Base-by-base conservation (phyloP, 2,797 vertebrate genomes). In the Hemibagrus guttatus region DNA sequence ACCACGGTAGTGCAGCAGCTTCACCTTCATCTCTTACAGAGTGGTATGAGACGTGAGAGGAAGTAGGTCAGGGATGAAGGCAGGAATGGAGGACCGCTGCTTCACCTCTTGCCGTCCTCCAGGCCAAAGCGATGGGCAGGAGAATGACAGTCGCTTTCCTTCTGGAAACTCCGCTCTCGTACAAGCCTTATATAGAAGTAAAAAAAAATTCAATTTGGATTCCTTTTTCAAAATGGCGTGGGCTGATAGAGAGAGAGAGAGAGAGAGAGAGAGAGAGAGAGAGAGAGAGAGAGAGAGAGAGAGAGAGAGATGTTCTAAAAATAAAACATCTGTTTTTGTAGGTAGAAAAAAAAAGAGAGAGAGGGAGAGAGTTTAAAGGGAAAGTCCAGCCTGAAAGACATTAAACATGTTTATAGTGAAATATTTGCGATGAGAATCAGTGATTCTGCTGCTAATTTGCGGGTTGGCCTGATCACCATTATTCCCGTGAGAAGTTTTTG, bases 311-410 rank as follows among this genome's bases (percentile, higher is more conserved):
- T 28, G 42, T 91, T 94, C 95, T 94, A 95, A 95, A 96, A 95
- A 95, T 95, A 95, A 95, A 95, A 93, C 93, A 95, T 90, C 93
- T 95, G 94, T 94, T 95, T 88, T 91, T 94, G 82, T 64, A 89
- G 88, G 93, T 92, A 93, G 93, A 93, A n/a, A n/a, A n/a, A n/a
- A n/a, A 68, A 31, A 69, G 68, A 69, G 68, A 69, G 68, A 39
- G 68, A 69, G 66, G 39, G 66, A 69, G 66, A 69, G 66, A 42
- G 69, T 42, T 35, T 46, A 23, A 72, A 42, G n/a, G 74, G 58
- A 42, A 61, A 80, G 31, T 80, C 7, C 56, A 26, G 6, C 56
- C 56, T 80, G 35, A 80, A 80, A 80, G 54, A 59, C 31, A 79
- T 59, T 59, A 59, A 35, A 59, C 17, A 23, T 21, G 72, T 52